Conservation (phyloP, 2,113 vertebrate genomes). For the Epinephelus cyanopodus region DNA sequence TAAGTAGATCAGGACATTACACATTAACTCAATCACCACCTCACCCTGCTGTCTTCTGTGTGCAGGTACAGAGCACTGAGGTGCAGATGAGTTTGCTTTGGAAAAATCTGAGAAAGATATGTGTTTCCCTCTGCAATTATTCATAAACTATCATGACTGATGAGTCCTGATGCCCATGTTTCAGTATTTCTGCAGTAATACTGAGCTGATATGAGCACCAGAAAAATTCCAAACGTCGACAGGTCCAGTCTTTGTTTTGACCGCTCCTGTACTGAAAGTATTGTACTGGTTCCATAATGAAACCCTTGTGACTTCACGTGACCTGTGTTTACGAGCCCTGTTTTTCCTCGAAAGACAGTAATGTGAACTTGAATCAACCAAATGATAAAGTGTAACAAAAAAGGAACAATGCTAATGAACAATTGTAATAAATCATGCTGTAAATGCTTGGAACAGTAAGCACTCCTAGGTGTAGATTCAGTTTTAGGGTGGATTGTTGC, state of each 20-base stretch:
- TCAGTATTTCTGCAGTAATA: neutral
- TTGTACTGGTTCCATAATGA: neutral
- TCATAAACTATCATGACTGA: neutral
- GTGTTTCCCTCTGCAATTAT: neutral
- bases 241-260: constrained; percentile 12
- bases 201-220: neutral
- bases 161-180: neutral
- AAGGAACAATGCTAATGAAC: neutral
- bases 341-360: neutral
- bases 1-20: too few species aligned
- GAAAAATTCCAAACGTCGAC: constrained; percentile 10
- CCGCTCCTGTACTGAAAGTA: neutral
- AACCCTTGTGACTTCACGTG: constrained; percentile 15
- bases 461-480: neutral
- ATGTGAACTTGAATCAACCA: neutral
- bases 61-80: too few species aligned
- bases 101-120: neutral
- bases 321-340: neutral
- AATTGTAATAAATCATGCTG: too few species aligned
- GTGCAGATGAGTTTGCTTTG: too few species aligned
- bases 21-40: too few species aligned
- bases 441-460: neutral
- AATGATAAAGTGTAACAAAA: neutral
- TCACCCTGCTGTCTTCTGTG: too few species aligned
- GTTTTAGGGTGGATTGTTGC: neutral